Conservation (phyloP, 2,888 invertebrate species). For the Ormyrus labotus region DNA sequence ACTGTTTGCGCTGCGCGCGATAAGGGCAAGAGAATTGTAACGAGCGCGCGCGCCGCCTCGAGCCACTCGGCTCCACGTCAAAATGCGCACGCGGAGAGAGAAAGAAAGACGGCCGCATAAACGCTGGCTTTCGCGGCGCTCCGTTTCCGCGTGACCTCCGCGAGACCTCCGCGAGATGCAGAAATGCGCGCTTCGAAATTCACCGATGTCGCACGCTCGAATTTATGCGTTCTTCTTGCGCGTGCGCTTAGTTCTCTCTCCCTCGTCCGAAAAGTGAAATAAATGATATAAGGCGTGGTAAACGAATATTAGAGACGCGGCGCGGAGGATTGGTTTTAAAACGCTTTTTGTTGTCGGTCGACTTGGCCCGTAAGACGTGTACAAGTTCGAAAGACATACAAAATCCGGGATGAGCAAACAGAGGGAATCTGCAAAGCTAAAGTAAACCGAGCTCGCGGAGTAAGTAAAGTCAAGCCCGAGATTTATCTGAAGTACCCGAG, state of each 20-base stretch:
- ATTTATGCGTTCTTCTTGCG: too few relatives aligned
- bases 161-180: too few relatives aligned
- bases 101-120: too few relatives aligned
- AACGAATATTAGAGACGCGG: too few relatives aligned
- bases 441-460: conserved; percentile 25
- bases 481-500: conserved; percentile 51
- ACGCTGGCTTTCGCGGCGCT: too few relatives aligned
- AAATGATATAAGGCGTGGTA: too few relatives aligned
- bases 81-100: too few relatives aligned
- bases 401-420: conserved; percentile 44
- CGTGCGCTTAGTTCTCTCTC: too few relatives aligned
- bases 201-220: background rate
- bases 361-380: conserved; percentile 12
- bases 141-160: too few relatives aligned
- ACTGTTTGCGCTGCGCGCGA: conserved; percentile 32
- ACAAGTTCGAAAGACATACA: conserved; percentile 48
- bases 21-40: conserved; percentile 44
- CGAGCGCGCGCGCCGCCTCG: conserved; percentile 24
- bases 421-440: conserved; percentile 37
- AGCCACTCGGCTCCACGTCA: too few relatives aligned
- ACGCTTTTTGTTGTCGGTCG: conserved; percentile 17
- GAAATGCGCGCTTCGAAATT: background rate
- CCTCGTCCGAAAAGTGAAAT: too few relatives aligned
- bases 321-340: conserved; percentile 36
- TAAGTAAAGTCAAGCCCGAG: conserved; percentile 31